Base-by-base conservation (phyloP, 1,140 invertebrate species). In the Ostrea edulis region DNA sequence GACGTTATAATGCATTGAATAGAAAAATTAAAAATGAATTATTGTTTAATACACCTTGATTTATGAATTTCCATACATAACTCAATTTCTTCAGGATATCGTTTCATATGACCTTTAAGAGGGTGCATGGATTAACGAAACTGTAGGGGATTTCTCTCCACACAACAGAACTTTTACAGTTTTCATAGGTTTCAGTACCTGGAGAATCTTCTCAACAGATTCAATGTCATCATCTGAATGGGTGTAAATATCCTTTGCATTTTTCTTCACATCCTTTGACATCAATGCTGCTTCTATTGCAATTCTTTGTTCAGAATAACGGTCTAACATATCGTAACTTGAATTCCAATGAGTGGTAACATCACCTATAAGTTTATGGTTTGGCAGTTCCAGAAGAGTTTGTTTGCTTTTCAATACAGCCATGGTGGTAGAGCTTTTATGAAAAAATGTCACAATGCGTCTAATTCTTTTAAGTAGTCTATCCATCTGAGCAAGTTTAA, bases 391-490 rank as follows among this genome's bases (percentile, higher is more conserved):
- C 17, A 89, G 65, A 17, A 81, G 52, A 17, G 58, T 62, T 86
- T 44, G 9, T 25, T 85, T 89, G 14, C 62, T 85, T 44, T 85
- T 52, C 14, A 87, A 55, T 17, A 85, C 29, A 29, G 62, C 86
- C 14, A 54, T 52, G 8, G 86, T 68, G 44, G 54, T 87, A 8
- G 51, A 87, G 44, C 88, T 89, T 8, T 82, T 53, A 52, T 89
- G 86, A 53, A 83, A 87, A 54, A 83, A 86, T 0, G 86, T 62
- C 55, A 86, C 89, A 82, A 86, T 54, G 11, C 77, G 8, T 86
- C 84, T 87, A 14, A 86, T 55, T 53, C 58, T 68, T 20, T 35
- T 53, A 25, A 85, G 54, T 25, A 87, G 25, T 35, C 77, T 58
- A 2, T 82, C 44, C 17, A 87, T 20, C 44, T 85, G 55, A 17